phyloP scores from a whole-genome alignment of 2,888 invertebrate species.

The Eristalis pertinax region DNA sequence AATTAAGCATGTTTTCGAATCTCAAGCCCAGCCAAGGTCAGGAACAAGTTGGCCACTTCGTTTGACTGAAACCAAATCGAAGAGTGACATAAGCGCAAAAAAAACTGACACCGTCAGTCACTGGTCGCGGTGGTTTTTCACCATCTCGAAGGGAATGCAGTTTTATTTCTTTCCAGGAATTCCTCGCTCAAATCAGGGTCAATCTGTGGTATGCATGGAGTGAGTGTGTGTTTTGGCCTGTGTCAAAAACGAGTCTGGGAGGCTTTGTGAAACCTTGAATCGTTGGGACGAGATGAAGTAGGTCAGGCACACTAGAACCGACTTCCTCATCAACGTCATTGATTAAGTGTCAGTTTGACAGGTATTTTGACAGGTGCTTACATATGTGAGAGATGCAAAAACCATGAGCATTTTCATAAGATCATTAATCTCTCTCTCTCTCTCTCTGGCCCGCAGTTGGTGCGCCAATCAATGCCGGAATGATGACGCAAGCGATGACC shows the following conservation, averaged over 20 bases:
- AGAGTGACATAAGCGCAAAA: slow-evolving; percentile 41
- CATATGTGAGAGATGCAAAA: neutral
- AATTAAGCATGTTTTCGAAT: slow-evolving; percentile 62
- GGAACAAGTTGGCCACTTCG: slow-evolving; percentile 37
- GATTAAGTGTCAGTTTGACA: neutral
- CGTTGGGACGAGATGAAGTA: neutral
- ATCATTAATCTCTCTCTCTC: neutral
- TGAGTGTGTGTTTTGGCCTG: neutral
- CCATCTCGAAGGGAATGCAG: slow-evolving; percentile 17
- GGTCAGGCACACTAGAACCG: neutral
- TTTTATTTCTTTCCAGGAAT: slow-evolving; percentile 45
- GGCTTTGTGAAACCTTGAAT: neutral
- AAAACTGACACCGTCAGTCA: neutral
- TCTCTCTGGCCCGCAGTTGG: neutral
- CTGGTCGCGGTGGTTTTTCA: neutral
- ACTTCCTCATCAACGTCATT: neutral
- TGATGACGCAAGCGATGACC: slow-evolving; percentile 49
- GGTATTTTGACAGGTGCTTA: neutral
- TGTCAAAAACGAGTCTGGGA: neutral
- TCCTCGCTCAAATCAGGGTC: neutral
- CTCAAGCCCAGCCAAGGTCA: slow-evolving; percentile 55
- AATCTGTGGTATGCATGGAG: neutral
- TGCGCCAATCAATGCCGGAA: neutral
- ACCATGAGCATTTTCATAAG: neutral
- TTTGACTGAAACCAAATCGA: neutral